Conservation (phyloP, 2,113 vertebrate species). For the Bos taurus region DNA sequence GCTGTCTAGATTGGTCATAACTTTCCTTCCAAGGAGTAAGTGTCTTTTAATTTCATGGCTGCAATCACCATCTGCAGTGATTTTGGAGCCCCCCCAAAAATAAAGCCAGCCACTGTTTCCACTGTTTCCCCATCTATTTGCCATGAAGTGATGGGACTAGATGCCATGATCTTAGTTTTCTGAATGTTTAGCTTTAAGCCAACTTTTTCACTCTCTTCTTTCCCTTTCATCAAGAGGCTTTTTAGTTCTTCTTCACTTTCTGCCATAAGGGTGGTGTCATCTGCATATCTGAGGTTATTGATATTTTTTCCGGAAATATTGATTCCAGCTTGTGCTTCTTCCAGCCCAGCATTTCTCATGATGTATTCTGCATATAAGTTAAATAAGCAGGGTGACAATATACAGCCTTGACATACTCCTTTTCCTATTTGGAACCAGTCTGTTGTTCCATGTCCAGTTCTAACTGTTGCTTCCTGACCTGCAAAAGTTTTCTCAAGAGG, state of each 20-base stretch:
- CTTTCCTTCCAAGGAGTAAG: neutral
- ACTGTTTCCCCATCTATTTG: neutral
- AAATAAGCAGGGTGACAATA: neutral
- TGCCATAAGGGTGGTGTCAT: neutral
- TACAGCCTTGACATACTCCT: neutral
- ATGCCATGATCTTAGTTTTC: neutral
- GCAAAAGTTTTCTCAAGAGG: neutral
- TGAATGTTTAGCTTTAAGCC: neutral
- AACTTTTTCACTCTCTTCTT: neutral
- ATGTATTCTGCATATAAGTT: neutral
- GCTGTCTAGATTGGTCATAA: neutral
- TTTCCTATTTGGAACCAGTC: neutral
- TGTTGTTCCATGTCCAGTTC: neutral
- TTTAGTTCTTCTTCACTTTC: neutral
- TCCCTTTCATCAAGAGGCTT: neutral
- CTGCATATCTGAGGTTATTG: neutral
- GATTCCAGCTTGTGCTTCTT: neutral
- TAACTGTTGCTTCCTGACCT: neutral
- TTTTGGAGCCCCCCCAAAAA: neutral
- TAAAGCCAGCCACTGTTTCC: neutral
- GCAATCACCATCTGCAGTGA: neutral
- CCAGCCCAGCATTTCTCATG: neutral
- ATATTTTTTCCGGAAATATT: accelerated
- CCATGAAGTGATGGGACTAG: neutral
- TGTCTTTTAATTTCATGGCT: neutral